Evolutionary conservation across 2,888 invertebrate species (phyloP).

Genomic region (Pinctada fucata): DNA sequence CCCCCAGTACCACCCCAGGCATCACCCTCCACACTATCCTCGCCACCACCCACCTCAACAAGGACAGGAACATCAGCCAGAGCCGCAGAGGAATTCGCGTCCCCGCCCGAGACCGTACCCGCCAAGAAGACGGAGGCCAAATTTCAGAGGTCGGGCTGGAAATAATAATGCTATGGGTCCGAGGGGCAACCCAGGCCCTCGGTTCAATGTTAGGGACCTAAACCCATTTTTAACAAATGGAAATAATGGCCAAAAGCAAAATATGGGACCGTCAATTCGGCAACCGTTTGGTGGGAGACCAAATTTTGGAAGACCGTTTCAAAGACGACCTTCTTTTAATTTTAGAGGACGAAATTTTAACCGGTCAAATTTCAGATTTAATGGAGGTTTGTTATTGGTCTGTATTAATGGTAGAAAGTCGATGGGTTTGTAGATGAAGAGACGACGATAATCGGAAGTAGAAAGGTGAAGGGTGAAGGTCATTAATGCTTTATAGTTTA

Average conservation of each 20-base stretch:
- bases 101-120: neutral
- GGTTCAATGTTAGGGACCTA: too few species aligned
- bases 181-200: too few species aligned
- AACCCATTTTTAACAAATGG: neutral
- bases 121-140: constrained; percentile 4
- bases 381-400: neutral
- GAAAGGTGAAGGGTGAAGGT: too few species aligned
- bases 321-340: neutral
- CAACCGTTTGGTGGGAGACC: neutral
- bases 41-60: neutral
- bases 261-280: too few species aligned
- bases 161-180: too few species aligned
- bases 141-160: neutral
- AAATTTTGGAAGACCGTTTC: neutral
- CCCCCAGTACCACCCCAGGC: neutral
- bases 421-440: too few species aligned
- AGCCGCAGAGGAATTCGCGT: constrained; percentile 10
- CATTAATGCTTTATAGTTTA: too few species aligned
- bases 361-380: neutral
- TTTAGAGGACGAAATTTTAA: neutral
- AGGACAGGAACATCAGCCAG: constrained; percentile 22
- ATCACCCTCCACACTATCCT: neutral
- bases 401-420: too few species aligned
- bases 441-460: too few species aligned
- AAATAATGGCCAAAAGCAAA: neutral